Conservation (phyloP, 2,113 vertebrate genomes). For the Mus spicilegus region DNA sequence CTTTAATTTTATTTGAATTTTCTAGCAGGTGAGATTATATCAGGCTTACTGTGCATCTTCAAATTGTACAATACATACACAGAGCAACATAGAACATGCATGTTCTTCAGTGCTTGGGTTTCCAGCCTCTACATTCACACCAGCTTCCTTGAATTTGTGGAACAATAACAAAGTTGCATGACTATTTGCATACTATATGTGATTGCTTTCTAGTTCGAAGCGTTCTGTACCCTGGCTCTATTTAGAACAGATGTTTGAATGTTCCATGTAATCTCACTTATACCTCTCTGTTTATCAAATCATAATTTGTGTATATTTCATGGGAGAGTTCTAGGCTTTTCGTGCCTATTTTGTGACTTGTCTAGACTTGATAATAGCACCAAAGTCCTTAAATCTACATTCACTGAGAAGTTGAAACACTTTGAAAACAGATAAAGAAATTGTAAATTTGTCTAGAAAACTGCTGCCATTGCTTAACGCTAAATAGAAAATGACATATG, state of each 20-base stretch:
- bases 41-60: neutral
- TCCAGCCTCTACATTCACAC: constrained; percentile 31
- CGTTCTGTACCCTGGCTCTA: constrained; percentile 64
- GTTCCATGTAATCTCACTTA: constrained; percentile 41
- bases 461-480: neutral
- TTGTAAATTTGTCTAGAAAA: neutral
- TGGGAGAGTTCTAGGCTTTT: constrained; percentile 13
- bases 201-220: constrained; percentile 61
- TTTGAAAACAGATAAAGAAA: constrained; percentile 27
- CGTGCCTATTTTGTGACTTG: neutral
- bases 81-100: constrained; percentile 59
- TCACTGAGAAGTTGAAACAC: constrained; percentile 17
- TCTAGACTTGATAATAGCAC: constrained; percentile 31
- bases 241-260: constrained; percentile 72
- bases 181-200: constrained; percentile 37
- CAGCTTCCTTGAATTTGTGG: constrained; percentile 41
- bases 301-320: constrained; percentile 54
- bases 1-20: constrained; percentile 30
- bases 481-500: neutral
- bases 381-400: constrained; percentile 17
- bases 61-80: constrained; percentile 24
- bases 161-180: constrained; percentile 55
- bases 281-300: constrained; percentile 44
- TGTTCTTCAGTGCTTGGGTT: constrained; percentile 42
- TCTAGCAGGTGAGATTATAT: neutral